Percentiles rank a stretch among this genome's conserved stretches.
phyloP scores from a whole-genome alignment of 2,113 vertebrate species.

The Oceanites oceanicus region DNA sequence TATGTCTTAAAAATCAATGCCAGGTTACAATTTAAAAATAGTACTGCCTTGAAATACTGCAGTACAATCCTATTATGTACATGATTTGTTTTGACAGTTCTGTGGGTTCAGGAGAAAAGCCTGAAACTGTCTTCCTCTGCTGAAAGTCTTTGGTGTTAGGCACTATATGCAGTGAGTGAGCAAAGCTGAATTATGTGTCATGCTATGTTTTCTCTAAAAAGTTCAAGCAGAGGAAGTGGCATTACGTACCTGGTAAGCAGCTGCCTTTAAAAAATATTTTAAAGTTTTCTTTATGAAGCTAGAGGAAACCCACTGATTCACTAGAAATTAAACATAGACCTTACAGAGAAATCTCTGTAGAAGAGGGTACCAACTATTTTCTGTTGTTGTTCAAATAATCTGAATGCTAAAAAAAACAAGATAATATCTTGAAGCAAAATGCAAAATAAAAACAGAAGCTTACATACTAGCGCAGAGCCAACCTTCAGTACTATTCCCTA shows the following conservation, averaged over 20 bases:
- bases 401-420: not conserved
- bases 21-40: not conserved
- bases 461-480: not conserved
- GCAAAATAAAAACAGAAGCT: not conserved
- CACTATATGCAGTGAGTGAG: not conserved
- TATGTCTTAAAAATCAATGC: conserved; percentile 17
- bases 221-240: not conserved
- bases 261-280: not conserved
- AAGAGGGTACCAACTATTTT: not conserved
- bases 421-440: not conserved
- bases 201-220: not conserved
- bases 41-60: not conserved
- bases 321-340: not conserved
- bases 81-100: not conserved
- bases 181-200: not conserved
- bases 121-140: not conserved
- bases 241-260: not conserved
- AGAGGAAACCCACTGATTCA: not conserved
- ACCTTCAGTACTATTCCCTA: not conserved
- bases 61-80: not conserved
- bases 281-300: not conserved
- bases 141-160: not conserved
- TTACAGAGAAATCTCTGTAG: not conserved
- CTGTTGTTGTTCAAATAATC: not conserved
- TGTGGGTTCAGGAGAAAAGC: not conserved